phyloP scores from a whole-genome alignment of 2,113 vertebrate genomes.

The Podilymbus podiceps region DNA sequence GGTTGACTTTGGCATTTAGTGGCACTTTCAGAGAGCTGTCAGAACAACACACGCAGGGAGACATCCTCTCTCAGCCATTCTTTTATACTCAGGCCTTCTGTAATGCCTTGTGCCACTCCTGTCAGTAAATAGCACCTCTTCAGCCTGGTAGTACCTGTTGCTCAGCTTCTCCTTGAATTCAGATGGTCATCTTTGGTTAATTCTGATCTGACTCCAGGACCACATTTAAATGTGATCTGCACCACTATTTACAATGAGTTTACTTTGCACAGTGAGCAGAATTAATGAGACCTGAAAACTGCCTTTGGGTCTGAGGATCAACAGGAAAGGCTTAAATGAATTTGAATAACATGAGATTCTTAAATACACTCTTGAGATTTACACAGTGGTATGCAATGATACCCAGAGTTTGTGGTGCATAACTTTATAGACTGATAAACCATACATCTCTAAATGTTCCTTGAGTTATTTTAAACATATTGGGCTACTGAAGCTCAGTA shows the following conservation, averaged over 20 bases:
- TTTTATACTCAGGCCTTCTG: neutral
- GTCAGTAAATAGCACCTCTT: neutral
- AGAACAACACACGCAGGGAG: neutral
- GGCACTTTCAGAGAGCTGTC: neutral
- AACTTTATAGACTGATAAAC: neutral
- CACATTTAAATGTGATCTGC: neutral
- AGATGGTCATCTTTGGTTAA: neutral
- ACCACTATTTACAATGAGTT: neutral
- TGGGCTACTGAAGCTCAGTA: neutral
- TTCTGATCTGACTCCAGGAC: neutral
- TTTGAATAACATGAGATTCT: neutral
- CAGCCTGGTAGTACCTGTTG: neutral
- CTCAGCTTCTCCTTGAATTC: neutral
- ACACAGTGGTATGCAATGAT: neutral
- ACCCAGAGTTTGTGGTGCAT: neutral
- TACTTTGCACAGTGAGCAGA: neutral
- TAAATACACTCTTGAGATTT: neutral
- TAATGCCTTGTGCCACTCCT: neutral
- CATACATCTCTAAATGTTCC: neutral
- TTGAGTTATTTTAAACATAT: neutral
- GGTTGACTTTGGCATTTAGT: neutral
- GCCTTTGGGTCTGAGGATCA: neutral
- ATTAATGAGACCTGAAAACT: neutral
- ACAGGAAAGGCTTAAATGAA: neutral
- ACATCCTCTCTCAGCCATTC: neutral